phyloP scores from a whole-genome alignment of 2,888 invertebrate genomes.

The Lycaena phlaeas region DNA sequence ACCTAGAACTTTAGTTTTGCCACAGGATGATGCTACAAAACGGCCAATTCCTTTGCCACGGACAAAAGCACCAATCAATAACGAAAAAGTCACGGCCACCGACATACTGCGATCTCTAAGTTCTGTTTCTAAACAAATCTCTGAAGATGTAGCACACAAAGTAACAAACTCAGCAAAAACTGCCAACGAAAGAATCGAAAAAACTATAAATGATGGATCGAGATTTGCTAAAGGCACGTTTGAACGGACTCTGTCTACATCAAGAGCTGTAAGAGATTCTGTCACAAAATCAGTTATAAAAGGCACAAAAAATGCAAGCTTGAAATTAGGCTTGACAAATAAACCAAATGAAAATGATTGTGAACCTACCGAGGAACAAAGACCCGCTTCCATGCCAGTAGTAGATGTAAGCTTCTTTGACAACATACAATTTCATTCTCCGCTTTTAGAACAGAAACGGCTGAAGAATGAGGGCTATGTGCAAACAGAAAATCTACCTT shows the following conservation, averaged over 20 bases:
- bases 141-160: slow-evolving; percentile 70
- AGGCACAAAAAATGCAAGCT: slow-evolving; percentile 73
- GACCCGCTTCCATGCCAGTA: slow-evolving; percentile 72
- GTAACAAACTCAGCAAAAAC: slow-evolving; percentile 54
- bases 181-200: slow-evolving; percentile 54
- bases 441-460: slow-evolving; percentile 60
- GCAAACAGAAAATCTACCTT: slow-evolving; percentile 26
- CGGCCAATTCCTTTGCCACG: slow-evolving; percentile 72
- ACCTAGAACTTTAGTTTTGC: slow-evolving; percentile 39
- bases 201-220: slow-evolving; percentile 47
- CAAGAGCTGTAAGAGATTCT: slow-evolving; percentile 63
- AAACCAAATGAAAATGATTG: slow-evolving; percentile 30
- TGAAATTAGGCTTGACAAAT: slow-evolving; percentile 47
- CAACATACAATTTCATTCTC: slow-evolving; percentile 77
- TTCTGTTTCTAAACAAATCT: slow-evolving; percentile 70
- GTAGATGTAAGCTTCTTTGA: slow-evolving; percentile 75
- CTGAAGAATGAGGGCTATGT: slow-evolving; percentile 34
- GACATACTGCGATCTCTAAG: slow-evolving; percentile 64
- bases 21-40: slow-evolving; percentile 38
- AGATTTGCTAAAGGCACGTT: slow-evolving; percentile 59
- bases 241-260: slow-evolving; percentile 59
- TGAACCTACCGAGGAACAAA: slow-evolving; percentile 30
- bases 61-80: slow-evolving; percentile 37
- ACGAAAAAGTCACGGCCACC: slow-evolving; percentile 47
- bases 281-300: slow-evolving; percentile 76